Percentiles rank a stretch among this genome's conserved stretches.
phyloP scores from a whole-genome alignment of 2,113 vertebrate genomes.

The Hiodon alosoides region DNA sequence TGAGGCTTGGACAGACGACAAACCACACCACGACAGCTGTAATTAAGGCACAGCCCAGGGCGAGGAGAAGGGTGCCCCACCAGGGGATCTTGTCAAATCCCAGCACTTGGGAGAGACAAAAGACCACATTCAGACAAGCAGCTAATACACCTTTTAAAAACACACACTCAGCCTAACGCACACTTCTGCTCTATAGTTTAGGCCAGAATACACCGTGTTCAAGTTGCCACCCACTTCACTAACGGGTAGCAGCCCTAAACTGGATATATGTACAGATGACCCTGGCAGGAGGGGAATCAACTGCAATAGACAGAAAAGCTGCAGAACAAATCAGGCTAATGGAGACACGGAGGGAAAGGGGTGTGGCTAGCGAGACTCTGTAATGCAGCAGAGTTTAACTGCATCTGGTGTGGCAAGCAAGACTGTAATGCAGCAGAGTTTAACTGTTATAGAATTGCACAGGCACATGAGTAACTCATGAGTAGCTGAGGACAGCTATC shows the following conservation, averaged over 20 bases:
- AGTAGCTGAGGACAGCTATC: too few relatives aligned
- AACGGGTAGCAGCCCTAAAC: too few relatives aligned
- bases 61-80: conserved; percentile 84
- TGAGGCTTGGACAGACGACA: conserved; percentile 85
- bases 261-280: neutral
- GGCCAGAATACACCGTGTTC: neutral
- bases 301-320: conserved; percentile 20
- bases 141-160: conserved; percentile 22
- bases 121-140: conserved; percentile 17
- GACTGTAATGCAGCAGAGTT: too few relatives aligned
- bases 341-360: neutral
- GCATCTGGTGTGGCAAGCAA: too few relatives aligned
- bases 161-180: conserved; percentile 2
- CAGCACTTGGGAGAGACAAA: conserved; percentile 69
- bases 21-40: conserved; percentile 88
- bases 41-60: conserved; percentile 71
- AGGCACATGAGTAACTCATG: too few relatives aligned
- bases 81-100: conserved; percentile 85
- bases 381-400: too few relatives aligned
- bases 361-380: neutral
- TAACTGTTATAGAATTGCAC: too few relatives aligned
- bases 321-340: neutral
- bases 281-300: neutral
- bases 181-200: neutral
- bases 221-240: too few relatives aligned